Evolutionary conservation across 2,113 vertebrate species (phyloP), one percentile per base, ranked within the genome.

Genomic region (Natator depressus): DNA sequence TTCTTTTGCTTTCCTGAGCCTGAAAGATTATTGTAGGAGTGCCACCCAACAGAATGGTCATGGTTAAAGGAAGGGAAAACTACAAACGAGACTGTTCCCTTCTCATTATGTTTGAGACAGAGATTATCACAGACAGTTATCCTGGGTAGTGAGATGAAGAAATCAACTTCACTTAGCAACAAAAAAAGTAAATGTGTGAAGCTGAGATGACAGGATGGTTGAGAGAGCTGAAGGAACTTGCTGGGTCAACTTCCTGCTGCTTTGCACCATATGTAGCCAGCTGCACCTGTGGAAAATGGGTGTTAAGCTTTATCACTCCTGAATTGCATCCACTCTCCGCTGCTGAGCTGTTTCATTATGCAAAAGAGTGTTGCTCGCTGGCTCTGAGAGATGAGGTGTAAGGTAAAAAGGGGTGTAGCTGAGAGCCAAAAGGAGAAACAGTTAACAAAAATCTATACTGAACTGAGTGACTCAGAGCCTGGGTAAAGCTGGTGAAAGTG

Each of bases 81-180:
- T 95, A 93, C 93, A 84, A 50, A 89, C 92, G 94, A 94, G 96
- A 97, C 96, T 97, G 97, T 87, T 95, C 90, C 80, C 85, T 95
- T 96, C 82, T 88, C 87, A 42, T 93, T 91, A 85, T 11, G 49
- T 91, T 86, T 83, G 89, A 87, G 84, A 54, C 9, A 82, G 87
- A 96, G 87, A 92, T 90, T 98, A 95, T 97, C 95, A 95, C 91
- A 95, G 93, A 84, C 87, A 94, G 96, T 96, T 97, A 97, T 96
- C 90, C 93, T 92, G 90, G 92, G 95, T 90, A 42, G 0, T 85
- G 94, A 96, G 96, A 94, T 93, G 93, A 93, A 97, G 96, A 97
- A 97, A 98, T 97, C 46, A 16, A 85, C 93, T 97, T 96, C 94
- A 35, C 93, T 93, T 93, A 95, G 93, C 59, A 90, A 94, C 47